phyloP scores from a whole-genome alignment of 2,888 invertebrate genomes.

The Prosapia bicincta region DNA sequence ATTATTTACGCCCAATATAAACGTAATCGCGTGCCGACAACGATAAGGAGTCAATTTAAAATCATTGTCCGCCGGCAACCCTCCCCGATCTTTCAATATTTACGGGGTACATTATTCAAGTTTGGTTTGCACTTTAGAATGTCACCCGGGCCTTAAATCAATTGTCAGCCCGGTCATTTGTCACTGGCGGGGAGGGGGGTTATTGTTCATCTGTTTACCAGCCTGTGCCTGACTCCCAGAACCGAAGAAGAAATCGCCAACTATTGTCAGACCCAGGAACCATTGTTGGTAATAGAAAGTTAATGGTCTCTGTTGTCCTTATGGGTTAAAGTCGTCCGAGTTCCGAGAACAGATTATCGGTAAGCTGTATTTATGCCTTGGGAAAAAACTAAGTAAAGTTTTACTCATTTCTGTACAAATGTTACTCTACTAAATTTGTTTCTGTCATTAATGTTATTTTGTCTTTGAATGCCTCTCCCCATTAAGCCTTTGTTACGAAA shows the following conservation, averaged over 20 bases:
- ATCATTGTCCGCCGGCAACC: not conserved
- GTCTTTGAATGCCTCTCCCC: too few relatives aligned
- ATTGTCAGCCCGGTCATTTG: conserved; percentile 21
- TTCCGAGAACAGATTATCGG: not conserved
- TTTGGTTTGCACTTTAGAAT: not conserved
- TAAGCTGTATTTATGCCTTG: too few relatives aligned
- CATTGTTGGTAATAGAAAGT: conserved; percentile 2
- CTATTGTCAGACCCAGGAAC: not conserved
- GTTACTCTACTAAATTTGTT: too few relatives aligned
- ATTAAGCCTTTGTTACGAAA: too few relatives aligned
- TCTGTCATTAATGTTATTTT: too few relatives aligned
- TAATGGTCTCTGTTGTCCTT: not conserved
- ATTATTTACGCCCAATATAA: not conserved
- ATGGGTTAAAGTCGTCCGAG: not conserved
- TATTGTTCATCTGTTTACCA: not conserved
- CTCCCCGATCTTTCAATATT: not conserved
- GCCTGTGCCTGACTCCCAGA: not conserved
- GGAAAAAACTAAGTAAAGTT: too few relatives aligned
- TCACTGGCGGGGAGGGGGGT: conserved; percentile 2
- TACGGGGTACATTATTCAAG: not conserved
- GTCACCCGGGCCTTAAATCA: conserved; percentile 24
- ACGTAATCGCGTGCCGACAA: not conserved
- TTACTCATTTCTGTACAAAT: too few relatives aligned
- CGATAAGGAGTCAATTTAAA: not conserved
- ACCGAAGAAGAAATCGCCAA: not conserved